Evolutionary conservation across 2,888 invertebrate species (phyloP).

Genomic region (Microctonus brassicae): DNA sequence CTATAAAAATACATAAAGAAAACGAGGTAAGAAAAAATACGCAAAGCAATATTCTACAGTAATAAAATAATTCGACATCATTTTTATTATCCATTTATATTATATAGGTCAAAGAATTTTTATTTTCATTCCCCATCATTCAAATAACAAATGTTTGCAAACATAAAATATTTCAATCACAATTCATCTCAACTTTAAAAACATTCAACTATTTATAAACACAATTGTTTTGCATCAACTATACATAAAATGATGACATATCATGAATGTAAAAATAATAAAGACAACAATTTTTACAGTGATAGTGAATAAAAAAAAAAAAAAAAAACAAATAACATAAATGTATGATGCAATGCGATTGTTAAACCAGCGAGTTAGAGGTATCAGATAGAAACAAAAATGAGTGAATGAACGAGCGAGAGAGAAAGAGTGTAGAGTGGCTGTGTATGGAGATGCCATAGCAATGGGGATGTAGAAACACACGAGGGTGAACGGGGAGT

Average conservation of each 20-base stretch:
- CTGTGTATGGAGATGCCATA: conserved; percentile 25
- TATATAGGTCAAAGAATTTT: neutral
- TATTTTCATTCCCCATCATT: neutral
- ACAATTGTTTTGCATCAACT: neutral
- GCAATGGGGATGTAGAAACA: conserved; percentile 46
- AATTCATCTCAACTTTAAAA: neutral
- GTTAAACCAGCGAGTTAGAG: neutral
- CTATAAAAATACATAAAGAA: neutral
- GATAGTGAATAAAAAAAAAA: neutral
- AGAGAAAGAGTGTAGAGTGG: conserved; percentile 37
- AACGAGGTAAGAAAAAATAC: neutral
- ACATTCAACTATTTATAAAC: neutral
- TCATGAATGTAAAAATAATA: neutral
- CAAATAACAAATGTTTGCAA: neutral
- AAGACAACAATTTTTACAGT: neutral
- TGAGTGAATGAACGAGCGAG: neutral
- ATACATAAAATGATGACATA: neutral
- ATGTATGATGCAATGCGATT: neutral
- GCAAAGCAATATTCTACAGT: neutral
- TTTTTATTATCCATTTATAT: neutral
- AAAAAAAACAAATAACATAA: too few species aligned
- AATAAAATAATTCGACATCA: neutral
- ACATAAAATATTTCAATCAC: neutral
- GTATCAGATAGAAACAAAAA: too few species aligned
- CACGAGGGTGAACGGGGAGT: conserved; percentile 49